These are phyloP conservation scores for Hirudo medicinalis DNA, from an alignment of 1,140 invertebrate genomes.

Conservation along the genomic window DNA sequence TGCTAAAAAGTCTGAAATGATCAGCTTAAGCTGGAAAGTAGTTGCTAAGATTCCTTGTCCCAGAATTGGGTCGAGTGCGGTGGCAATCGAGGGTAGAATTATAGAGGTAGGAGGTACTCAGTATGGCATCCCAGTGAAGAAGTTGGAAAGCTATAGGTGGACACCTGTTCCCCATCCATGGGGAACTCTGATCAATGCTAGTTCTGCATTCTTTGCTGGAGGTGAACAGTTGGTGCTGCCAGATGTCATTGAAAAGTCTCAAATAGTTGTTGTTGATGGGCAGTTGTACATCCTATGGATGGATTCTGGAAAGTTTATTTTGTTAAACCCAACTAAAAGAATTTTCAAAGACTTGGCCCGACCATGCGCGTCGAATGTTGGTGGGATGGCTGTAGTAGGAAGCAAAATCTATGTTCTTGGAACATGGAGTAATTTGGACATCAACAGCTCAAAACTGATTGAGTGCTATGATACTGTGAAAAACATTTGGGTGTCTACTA, in stretches of 20 bases:
- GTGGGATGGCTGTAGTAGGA: conserved; percentile 60
- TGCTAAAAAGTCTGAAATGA: conserved; percentile 22
- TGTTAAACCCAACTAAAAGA: conserved; percentile 34
- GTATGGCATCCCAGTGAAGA: conserved; percentile 30
- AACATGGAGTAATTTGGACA: too few relatives aligned
- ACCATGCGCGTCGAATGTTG: conserved; percentile 29
- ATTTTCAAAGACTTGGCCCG: conserved; percentile 34
- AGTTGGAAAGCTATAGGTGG: conserved; percentile 34
- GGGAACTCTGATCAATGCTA: too few relatives aligned
- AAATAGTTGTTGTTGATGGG: conserved; percentile 34
- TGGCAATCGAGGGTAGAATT: conserved; percentile 32
- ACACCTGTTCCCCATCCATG: neutral
- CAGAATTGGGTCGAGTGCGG: conserved; percentile 31
- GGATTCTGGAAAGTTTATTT: conserved; percentile 36
- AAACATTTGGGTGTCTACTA: too few relatives aligned
- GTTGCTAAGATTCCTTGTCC: conserved; percentile 34
- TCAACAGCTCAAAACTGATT: too few relatives aligned
- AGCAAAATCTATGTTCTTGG: conserved; percentile 68
- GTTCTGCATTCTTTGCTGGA: neutral
- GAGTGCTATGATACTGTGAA: too few relatives aligned
- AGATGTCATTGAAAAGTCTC: conserved; percentile 32
- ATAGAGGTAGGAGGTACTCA: conserved; percentile 37
- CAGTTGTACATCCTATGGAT: conserved; percentile 40
- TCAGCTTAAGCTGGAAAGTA: conserved; percentile 27
- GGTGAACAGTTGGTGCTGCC: conserved; percentile 37